phyloP scores from a whole-genome alignment of 1,140 invertebrate genomes.

The Drosophila parabipectinata region DNA sequence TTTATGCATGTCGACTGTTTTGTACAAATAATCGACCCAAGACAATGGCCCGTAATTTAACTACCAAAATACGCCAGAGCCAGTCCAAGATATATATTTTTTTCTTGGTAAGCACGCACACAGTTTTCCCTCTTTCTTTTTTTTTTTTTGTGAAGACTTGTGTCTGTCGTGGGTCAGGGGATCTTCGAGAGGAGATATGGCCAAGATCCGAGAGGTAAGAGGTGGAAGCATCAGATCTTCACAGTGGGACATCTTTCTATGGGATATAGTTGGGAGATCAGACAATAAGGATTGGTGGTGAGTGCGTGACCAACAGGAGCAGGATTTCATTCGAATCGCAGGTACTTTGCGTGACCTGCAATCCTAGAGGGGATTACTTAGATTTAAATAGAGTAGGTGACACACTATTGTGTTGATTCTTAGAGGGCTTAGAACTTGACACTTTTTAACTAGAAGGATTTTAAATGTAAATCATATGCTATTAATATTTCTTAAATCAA shows the following conservation, averaged over 20 bases:
- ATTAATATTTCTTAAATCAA: too few relatives aligned
- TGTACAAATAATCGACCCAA: conserved; percentile 67
- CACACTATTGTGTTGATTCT: background rate
- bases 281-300: conserved; percentile 14
- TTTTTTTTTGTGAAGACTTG: conserved; percentile 8
- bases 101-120: conserved; percentile 73
- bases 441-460: too few relatives aligned
- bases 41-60: conserved; percentile 74
- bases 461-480: too few relatives aligned
- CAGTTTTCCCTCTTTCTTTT: conserved; percentile 19
- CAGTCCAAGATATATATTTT: background rate
- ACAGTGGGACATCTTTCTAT: conserved; percentile 34
- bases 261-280: background rate
- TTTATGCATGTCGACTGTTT: conserved; percentile 72
- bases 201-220: background rate
- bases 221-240: conserved; percentile 18
- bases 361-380: background rate
- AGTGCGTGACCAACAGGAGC: conserved; percentile 36
- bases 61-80: conserved; percentile 76
- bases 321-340: conserved; percentile 2
- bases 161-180: conserved; percentile 43
- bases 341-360: background rate
- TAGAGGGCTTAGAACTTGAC: too few relatives aligned
- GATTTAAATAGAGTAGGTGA: background rate
- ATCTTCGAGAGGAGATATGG: conserved; percentile 17